Conservation (phyloP, 2,797 vertebrate species). For the Helostoma temminkii region DNA sequence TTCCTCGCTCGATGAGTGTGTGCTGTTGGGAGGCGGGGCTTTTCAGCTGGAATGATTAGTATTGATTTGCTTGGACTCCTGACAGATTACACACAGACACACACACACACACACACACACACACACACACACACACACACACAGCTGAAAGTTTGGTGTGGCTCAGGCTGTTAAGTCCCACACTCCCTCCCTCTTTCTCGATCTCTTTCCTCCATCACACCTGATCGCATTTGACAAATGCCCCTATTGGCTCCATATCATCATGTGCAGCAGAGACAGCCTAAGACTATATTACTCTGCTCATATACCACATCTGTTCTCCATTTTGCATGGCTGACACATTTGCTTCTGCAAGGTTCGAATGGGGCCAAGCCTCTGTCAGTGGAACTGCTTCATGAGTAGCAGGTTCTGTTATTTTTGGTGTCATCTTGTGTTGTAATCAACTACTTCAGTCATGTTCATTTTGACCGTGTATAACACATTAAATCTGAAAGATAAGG, state of each 20-base stretch:
- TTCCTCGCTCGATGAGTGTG: slow-evolving; percentile 39
- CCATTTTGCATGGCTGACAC: slow-evolving; percentile 74
- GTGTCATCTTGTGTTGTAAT: too few species aligned
- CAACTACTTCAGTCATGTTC: too few species aligned
- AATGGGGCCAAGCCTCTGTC: slow-evolving; percentile 66
- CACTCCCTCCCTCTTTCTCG: slow-evolving; percentile 47
- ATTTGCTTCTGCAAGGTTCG: slow-evolving; percentile 63
- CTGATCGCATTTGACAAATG: slow-evolving; percentile 87
- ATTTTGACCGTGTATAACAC: too few species aligned
- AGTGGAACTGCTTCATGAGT: slow-evolving; percentile 63
- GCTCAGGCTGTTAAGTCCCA: slow-evolving; percentile 72
- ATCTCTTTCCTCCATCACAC: slow-evolving; percentile 81
- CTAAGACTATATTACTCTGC: slow-evolving; percentile 83
- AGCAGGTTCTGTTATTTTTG: slow-evolving; percentile 52
- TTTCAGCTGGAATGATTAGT: slow-evolving; percentile 58
- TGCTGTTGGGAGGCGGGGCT: slow-evolving; percentile 44
- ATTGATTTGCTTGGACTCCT: slow-evolving; percentile 58
- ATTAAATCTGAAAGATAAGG: background rate
- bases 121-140: slow-evolving; percentile 29
- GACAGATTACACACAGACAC: slow-evolving; percentile 16
- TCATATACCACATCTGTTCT: slow-evolving; percentile 83
- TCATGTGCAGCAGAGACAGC: slow-evolving; percentile 79
- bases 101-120: slow-evolving; percentile 14
- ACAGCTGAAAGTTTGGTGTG: slow-evolving; percentile 78
- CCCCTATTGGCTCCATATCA: slow-evolving; percentile 84